These are phyloP conservation scores for Parambassis ranga DNA, from an alignment of 2,797 vertebrate species.

Conservation along the genomic window DNA sequence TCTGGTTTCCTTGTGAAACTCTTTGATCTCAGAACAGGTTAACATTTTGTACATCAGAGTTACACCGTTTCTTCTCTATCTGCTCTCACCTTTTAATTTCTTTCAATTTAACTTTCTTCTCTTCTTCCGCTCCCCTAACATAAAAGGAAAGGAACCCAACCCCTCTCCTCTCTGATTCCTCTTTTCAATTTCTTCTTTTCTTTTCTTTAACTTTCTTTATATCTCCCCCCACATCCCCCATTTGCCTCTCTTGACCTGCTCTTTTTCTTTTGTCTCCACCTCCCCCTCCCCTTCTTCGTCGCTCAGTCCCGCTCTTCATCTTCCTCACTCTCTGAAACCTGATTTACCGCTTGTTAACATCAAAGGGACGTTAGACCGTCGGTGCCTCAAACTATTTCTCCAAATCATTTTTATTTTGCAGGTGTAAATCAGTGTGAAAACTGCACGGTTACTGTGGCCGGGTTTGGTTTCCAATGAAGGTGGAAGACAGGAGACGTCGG, in stretches of 20 bases:
- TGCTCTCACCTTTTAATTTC: slow-evolving; percentile 56
- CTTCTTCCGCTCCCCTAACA: slow-evolving; percentile 34
- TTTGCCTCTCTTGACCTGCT: slow-evolving; percentile 51
- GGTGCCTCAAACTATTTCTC: slow-evolving; percentile 73
- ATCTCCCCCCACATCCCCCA: slow-evolving; percentile 33
- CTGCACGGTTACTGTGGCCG: slow-evolving; percentile 21
- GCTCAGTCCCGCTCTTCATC: slow-evolving; percentile 59
- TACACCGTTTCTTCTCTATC: slow-evolving; percentile 38
- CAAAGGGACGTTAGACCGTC: slow-evolving; percentile 71
- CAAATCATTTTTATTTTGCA: slow-evolving; percentile 73
- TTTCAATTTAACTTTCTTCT: slow-evolving; percentile 52
- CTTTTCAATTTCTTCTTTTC: slow-evolving; percentile 43
- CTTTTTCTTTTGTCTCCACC: slow-evolving; percentile 55
- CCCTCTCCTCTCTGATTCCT: slow-evolving; percentile 16
- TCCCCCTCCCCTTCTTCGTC: slow-evolving; percentile 16
- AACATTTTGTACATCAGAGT: slow-evolving; percentile 54
- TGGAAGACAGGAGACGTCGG: slow-evolving; percentile 37
- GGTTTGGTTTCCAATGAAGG: slow-evolving; percentile 46
- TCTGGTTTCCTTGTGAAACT: slow-evolving; percentile 6
- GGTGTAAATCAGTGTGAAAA: slow-evolving; percentile 74
- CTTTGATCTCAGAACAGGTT: slow-evolving; percentile 59
- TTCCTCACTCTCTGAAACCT: slow-evolving; percentile 67
- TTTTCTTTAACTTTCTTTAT: slow-evolving; percentile 42
- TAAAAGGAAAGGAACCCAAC: slow-evolving; percentile 57
- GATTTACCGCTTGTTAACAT: slow-evolving; percentile 78